These are phyloP conservation scores for Folsomia manolachei DNA, from an alignment of 2,888 invertebrate species.

Conservation along the genomic window DNA sequence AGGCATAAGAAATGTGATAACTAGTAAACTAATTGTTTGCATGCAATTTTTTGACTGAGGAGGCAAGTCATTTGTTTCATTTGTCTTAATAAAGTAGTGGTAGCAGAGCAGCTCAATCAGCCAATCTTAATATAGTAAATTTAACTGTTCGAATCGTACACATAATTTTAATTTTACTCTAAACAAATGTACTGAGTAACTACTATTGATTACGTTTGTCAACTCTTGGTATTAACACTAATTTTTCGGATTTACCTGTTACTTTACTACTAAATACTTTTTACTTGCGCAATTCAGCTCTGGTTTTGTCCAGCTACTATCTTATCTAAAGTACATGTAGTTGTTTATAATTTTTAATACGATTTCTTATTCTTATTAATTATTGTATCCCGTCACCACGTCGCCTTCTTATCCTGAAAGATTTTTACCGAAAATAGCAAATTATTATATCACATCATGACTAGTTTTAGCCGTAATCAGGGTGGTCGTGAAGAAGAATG, in stretches of 20 bases:
- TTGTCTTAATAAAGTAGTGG: constrained; percentile 17
- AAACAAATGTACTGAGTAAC: no score
- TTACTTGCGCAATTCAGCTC: constrained; percentile 15
- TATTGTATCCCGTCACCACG: not conserved
- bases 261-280: not conserved
- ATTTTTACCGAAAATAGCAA: no score
- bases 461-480: no score
- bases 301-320: constrained; percentile 19
- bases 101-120: not conserved
- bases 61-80: constrained; percentile 23
- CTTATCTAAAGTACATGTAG: constrained; percentile 4
- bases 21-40: not conserved
- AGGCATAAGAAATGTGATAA: not conserved
- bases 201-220: no score
- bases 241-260: not conserved
- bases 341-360: constrained; percentile 26
- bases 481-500: no score
- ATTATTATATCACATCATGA: no score
- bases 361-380: not conserved
- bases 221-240: no score
- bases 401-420: no score
- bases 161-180: not conserved
- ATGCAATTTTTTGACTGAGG: no score
- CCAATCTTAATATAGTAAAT: not conserved
- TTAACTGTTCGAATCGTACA: not conserved